A percentile compares a stretch with the other conserved stretches of the same genome.
Evolutionary conservation across 2,888 invertebrate species (phyloP).

Genomic region (Nezara viridula): DNA sequence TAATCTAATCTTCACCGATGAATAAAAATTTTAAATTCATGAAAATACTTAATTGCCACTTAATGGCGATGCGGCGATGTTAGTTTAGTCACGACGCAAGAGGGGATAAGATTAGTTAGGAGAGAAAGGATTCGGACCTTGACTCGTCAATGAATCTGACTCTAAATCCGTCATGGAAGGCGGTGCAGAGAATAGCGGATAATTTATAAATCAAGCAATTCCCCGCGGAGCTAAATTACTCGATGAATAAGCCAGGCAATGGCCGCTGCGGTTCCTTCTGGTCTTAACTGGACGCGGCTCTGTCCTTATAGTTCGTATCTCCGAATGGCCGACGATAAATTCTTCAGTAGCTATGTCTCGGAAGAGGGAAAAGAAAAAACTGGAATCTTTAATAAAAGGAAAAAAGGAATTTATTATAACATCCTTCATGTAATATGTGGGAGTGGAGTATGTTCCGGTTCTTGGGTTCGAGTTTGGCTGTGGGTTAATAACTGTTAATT

Average conservation of each 20-base stretch:
- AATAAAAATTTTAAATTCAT: no score
- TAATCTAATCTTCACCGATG: no score
- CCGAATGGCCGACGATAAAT: neutral
- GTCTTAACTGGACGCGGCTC: neutral
- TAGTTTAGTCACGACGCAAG: neutral
- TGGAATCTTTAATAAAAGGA: no score
- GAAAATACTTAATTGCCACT: no score
- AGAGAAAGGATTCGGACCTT: neutral
- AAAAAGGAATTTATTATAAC: neutral
- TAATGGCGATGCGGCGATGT: neutral
- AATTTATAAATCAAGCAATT: conserved; percentile 47
- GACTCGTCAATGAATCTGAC: neutral
- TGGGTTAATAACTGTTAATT: no score
- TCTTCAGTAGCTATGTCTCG: neutral
- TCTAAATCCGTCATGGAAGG: conserved; percentile 29
- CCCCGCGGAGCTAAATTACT: neutral
- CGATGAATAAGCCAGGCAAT: conserved; percentile 6
- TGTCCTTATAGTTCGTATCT: neutral
- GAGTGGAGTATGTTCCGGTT: no score
- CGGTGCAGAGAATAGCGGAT: neutral
- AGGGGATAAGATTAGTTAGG: neutral
- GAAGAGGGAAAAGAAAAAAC: neutral
- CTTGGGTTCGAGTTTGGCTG: no score
- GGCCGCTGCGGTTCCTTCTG: conserved; percentile 7
- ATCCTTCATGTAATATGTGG: no score